Conservation (phyloP, 2,888 invertebrate genomes). For the Drosophila pegasa region DNA sequence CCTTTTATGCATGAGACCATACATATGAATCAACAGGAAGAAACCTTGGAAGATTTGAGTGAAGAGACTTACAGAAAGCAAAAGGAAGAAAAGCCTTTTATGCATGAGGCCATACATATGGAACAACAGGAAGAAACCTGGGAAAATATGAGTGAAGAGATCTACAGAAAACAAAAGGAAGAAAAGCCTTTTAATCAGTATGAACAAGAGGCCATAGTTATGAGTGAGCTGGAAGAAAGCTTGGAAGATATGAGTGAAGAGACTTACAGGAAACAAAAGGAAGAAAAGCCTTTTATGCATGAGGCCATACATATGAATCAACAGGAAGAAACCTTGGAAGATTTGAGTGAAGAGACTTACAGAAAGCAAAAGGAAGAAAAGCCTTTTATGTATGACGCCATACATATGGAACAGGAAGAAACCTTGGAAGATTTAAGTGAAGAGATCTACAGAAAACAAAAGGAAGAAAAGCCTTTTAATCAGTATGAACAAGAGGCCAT, state of each 20-base stretch:
- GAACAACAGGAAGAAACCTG: too few relatives aligned
- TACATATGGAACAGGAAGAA: too few relatives aligned
- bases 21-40: background rate
- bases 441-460: background rate
- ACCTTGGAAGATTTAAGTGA: too few relatives aligned
- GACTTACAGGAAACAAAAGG: background rate
- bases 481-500: too few relatives aligned
- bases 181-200: slow-evolving; percentile 12
- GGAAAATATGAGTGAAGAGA: background rate
- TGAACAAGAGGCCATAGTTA: too few relatives aligned
- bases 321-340: too few relatives aligned
- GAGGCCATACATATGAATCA: slow-evolving; percentile 1
- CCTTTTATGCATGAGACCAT: too few relatives aligned
- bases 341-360: too few relatives aligned
- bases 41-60: too few relatives aligned
- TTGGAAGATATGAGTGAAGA: background rate
- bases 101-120: background rate
- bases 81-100: slow-evolving; percentile 16
- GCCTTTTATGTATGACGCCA: too few relatives aligned
- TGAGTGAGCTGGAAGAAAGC: background rate
- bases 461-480: slow-evolving; percentile 6
- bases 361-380: slow-evolving; percentile 16
- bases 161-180: background rate
- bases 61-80: background rate
- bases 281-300: slow-evolving; percentile 6